Base-by-base conservation (phyloP, 2,888 invertebrate species). In the Andrena marginata region DNA sequence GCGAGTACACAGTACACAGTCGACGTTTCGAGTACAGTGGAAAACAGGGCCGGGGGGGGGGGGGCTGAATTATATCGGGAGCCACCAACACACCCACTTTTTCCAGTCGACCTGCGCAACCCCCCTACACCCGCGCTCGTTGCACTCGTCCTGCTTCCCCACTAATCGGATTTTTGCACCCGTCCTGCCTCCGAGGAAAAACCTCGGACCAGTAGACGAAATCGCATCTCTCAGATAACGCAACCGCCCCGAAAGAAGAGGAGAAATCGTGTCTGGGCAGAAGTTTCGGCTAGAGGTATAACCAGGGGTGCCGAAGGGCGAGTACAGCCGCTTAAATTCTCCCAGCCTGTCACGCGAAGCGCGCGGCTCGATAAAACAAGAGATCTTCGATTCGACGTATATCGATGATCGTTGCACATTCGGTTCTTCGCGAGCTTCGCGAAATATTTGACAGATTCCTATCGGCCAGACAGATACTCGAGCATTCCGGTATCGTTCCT, bases 121-220 rank as follows among this genome's bases (percentile, higher is more conserved):
- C 56, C 74, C 51, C 77, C 56, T 70, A 63, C 23, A 82, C 65
- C 62, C 72, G 16, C 42, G 16, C 42, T 16, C 42, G 49, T 59
- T 31, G 60, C 74, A 56, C 77, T 74, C 77, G 82, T 60, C 71
- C 68, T 74, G 82, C 69, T 77, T 71, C 70, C 68, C 79, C 77
- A 60, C 77, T 89, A 89, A 89, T 89, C 88, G 88, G 88, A 90
- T 87, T 89, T 88, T 86, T 82, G 70, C 80, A 64, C 71, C 70
- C 67, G 35, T 60, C 35, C 60, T 42, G 31, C 51, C n/a, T 48
- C 35, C 51, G 62, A 64, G 76, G 63, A 72, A 76, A 82, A 82
- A 77, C 60, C 78, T 35, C 64, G 56, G 70, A 76, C 72, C 69
- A 29, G 54, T 56, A 20, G 48, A 69, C 68, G 76, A 79, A 81